phyloP scores from a whole-genome alignment of 2,113 vertebrate species.

The Halichoerus grypus region DNA sequence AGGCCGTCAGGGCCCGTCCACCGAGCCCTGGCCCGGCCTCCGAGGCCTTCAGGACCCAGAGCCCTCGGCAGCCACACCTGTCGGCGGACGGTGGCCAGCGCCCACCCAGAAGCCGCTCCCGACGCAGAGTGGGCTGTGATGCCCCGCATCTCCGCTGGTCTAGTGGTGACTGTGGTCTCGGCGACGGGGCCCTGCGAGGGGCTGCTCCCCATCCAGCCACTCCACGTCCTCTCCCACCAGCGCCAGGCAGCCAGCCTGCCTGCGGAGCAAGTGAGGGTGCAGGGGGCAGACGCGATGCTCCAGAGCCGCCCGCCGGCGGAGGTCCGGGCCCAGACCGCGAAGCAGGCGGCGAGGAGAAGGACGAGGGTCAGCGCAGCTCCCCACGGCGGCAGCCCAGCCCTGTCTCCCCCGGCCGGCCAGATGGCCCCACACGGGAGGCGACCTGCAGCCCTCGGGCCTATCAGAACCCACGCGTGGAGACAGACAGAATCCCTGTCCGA shows the following conservation, averaged over 20 bases:
- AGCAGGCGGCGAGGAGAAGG: rapidly evolving
- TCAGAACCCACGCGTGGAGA: neutral
- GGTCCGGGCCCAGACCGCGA: neutral
- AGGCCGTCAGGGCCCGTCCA: neutral
- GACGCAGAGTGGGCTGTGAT: rapidly evolving
- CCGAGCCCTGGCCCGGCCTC: neutral
- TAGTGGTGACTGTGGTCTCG: rapidly evolving
- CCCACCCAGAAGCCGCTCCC: neutral
- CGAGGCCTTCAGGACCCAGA: neutral
- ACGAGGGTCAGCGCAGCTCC: neutral
- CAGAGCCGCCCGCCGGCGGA: rapidly evolving
- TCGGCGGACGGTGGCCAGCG: neutral
- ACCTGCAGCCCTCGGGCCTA: neutral
- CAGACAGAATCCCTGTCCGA: too few relatives aligned
- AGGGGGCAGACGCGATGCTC: neutral
- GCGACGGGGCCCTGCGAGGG: neutral
- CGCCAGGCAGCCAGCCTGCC: neutral
- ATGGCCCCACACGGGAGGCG: neutral
- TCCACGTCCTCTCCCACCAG: rapidly evolving
- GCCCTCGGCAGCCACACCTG: neutral
- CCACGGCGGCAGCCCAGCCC: neutral
- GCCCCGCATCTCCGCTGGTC: neutral
- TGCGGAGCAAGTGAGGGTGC: rapidly evolving
- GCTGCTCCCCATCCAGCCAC: neutral
- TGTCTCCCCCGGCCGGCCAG: too few relatives aligned